Conservation (phyloP, 2,797 vertebrate species). For the Loris lydekkerianus region DNA sequence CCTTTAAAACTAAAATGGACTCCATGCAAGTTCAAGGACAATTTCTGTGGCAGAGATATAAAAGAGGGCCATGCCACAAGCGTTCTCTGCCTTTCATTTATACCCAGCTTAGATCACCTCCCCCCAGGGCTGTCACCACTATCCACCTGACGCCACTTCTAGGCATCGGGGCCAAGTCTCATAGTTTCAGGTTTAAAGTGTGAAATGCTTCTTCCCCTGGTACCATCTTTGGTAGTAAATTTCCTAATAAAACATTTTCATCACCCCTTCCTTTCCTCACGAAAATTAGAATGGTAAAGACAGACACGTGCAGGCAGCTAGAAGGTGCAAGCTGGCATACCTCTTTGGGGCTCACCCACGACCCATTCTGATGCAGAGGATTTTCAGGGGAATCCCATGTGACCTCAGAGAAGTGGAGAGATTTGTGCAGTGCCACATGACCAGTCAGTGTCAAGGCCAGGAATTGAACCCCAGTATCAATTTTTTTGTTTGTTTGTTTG, state of each 20-base stretch:
- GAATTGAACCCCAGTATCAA: fast-evolving
- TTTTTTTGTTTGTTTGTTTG: neutral
- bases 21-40: neutral
- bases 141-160: neutral
- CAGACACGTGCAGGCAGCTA: neutral
- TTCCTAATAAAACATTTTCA: neutral
- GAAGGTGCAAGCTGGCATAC: neutral
- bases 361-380: neutral
- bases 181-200: neutral
- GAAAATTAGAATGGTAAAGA: neutral
- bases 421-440: neutral
- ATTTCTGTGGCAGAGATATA: neutral
- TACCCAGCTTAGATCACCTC: neutral
- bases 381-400: neutral
- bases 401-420: neutral
- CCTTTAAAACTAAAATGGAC: neutral
- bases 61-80: neutral
- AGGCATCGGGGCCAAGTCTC: neutral
- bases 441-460: neutral
- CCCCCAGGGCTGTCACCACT: fast-evolving
- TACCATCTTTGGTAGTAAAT: neutral
- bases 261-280: neutral
- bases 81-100: neutral
- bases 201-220: neutral
- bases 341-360: neutral